phyloP scores from a whole-genome alignment of 2,797 vertebrate species.

The Oreonectes daqikongensis region DNA sequence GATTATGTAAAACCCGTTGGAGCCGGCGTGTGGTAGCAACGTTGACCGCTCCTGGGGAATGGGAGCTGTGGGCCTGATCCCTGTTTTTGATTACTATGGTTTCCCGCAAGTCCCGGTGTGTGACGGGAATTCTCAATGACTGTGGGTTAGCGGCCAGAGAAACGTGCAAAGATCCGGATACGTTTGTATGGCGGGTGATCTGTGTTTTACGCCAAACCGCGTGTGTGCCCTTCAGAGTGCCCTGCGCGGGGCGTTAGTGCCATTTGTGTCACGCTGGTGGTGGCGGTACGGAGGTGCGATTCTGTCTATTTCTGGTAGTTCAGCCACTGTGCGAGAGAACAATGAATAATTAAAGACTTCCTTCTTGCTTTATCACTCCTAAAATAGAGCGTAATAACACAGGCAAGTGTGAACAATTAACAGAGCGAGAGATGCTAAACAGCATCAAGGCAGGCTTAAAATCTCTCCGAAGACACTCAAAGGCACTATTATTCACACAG shows the following conservation, averaged over 20 bases:
- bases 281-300: slow-evolving; percentile 43
- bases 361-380: slow-evolving; percentile 50
- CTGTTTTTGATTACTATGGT: slow-evolving; percentile 52
- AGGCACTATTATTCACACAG: slow-evolving; percentile 31
- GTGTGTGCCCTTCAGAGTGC: slow-evolving; percentile 39
- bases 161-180: not conserved
- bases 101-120: slow-evolving; percentile 32
- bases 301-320: slow-evolving; percentile 49
- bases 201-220: not conserved
- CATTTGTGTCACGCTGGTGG: slow-evolving; percentile 41
- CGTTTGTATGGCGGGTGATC: not conserved
- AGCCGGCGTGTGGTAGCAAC: slow-evolving; percentile 6
- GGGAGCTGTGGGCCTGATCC: slow-evolving; percentile 43
- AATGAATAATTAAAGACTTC: slow-evolving; percentile 62
- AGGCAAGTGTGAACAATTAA: slow-evolving; percentile 59
- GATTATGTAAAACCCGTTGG: slow-evolving; percentile 52
- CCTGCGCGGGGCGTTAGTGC: slow-evolving; percentile 33
- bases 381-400: slow-evolving; percentile 60
- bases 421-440: slow-evolving; percentile 51
- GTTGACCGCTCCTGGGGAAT: slow-evolving; percentile 35
- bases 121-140: slow-evolving; percentile 50
- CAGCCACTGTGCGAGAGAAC: slow-evolving; percentile 48
- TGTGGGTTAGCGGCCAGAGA: slow-evolving; percentile 6
- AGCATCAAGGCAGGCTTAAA: slow-evolving; percentile 32
- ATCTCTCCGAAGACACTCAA: slow-evolving; percentile 21